Conservation (phyloP, 2,888 invertebrate species). For the Temnothorax rugatulus region DNA sequence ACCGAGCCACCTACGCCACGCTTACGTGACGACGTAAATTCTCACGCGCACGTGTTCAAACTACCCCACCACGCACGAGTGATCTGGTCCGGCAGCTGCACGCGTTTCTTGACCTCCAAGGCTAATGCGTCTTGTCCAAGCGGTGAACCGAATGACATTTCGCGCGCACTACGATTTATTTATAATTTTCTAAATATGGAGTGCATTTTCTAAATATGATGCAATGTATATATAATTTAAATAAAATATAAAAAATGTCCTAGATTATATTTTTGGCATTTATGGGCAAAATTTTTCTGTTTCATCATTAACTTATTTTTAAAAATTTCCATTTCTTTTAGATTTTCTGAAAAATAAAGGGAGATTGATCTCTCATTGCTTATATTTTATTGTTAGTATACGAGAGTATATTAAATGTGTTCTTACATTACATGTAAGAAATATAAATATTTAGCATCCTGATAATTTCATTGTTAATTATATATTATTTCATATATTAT, state of each 20-base stretch:
- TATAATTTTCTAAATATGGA: not conserved
- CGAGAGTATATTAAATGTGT: not conserved
- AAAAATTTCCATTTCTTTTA: not conserved
- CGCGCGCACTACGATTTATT: not conserved
- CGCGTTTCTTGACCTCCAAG: conserved; percentile 69
- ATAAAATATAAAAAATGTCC: not conserved
- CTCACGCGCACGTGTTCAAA: conserved; percentile 76
- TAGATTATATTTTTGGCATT: not conserved
- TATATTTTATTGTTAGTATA: not conserved
- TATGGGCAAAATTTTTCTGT: not conserved
- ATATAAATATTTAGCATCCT: not conserved
- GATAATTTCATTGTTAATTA: not conserved
- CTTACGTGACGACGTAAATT: conserved; percentile 71
- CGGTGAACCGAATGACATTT: not conserved
- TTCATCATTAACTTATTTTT: not conserved
- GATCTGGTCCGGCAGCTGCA: conserved; percentile 54
- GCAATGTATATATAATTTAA: not conserved
- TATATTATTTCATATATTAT: not conserved
- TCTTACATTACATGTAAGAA: not conserved
- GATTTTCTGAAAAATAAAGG: not conserved
- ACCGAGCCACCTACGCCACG: conserved; percentile 68
- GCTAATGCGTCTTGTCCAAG: conserved; percentile 1
- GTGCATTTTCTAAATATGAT: not conserved
- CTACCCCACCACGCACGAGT: conserved; percentile 49
- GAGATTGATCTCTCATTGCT: not conserved